Percentiles rank a stretch among this genome's conserved stretches.
These are phyloP conservation scores for Papilio glaucus DNA, from an alignment of 1,140 invertebrate species.

Conservation along the genomic window DNA sequence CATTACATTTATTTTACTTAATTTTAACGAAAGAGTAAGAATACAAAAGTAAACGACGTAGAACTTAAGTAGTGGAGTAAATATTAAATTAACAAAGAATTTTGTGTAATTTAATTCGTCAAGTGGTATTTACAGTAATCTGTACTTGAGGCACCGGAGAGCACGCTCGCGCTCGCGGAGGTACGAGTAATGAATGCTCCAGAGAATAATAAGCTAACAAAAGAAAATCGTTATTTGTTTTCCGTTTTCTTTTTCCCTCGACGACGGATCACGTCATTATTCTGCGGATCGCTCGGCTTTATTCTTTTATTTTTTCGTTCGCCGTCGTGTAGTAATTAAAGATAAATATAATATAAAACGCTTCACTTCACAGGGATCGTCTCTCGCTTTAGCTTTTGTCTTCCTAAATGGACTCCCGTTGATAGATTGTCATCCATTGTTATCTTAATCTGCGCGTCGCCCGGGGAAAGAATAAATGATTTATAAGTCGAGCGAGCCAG, in stretches of 20 bases:
- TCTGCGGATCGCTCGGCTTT: conserved; percentile 60
- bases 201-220: conserved; percentile 81
- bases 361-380: conserved; percentile 69
- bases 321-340: conserved; percentile 79
- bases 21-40: not conserved
- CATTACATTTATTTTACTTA: not conserved
- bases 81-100: not conserved
- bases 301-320: conserved; percentile 58
- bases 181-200: conserved; percentile 75
- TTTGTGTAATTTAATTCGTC: conserved; percentile 3
- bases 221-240: conserved; percentile 82
- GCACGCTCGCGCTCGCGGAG: conserved; percentile 49
- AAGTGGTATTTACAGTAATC: conserved; percentile 27
- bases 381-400: conserved; percentile 70
- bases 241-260: conserved; percentile 68
- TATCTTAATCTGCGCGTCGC: conserved; percentile 75
- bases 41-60: not conserved
- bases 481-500: conserved; percentile 61
- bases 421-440: conserved; percentile 81
- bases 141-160: conserved; percentile 46
- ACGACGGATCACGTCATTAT: conserved; percentile 76
- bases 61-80: not conserved
- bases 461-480: conserved; percentile 77
- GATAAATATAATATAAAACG: conserved; percentile 83
- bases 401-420: conserved; percentile 76